phyloP scores from a whole-genome alignment of 2,113 vertebrate species.

The Dromas ardeola region DNA sequence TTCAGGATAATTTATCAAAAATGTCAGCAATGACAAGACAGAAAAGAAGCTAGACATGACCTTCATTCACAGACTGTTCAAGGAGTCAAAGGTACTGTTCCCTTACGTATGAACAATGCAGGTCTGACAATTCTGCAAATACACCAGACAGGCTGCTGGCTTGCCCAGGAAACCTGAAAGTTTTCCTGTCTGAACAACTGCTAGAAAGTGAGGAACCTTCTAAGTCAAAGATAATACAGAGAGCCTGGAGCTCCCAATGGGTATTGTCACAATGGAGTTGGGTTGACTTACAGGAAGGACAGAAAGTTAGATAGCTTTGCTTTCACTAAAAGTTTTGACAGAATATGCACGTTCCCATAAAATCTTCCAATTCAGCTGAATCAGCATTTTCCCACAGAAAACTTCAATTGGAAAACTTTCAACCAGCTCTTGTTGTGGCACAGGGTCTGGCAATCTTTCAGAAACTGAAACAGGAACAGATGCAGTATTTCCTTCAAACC shows the following conservation, averaged over 20 bases:
- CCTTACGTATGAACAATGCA: not conserved
- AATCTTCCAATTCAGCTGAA: constrained; percentile 7
- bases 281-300: not conserved
- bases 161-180: not conserved
- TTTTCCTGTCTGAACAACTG: not conserved
- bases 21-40: not conserved
- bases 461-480: constrained; percentile 26
- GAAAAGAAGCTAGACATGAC: not conserved
- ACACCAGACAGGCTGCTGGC: not conserved
- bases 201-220: not conserved
- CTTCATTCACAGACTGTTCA: not conserved
- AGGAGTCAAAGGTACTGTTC: not conserved
- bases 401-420: not conserved
- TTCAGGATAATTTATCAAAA: not conserved
- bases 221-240: not conserved
- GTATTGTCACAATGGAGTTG: not conserved
- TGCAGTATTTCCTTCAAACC: constrained; percentile 11
- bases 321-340: not conserved
- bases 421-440: constrained; percentile 6
- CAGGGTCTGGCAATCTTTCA: constrained; percentile 18
- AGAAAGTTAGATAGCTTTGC: not conserved
- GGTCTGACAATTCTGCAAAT: not conserved
- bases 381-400: constrained; percentile 30
- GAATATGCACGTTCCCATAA: not conserved
- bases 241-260: not conserved